These are phyloP conservation scores for Varanus komodoensis DNA, from an alignment of 2,113 vertebrate species.

Conservation along the genomic window DNA sequence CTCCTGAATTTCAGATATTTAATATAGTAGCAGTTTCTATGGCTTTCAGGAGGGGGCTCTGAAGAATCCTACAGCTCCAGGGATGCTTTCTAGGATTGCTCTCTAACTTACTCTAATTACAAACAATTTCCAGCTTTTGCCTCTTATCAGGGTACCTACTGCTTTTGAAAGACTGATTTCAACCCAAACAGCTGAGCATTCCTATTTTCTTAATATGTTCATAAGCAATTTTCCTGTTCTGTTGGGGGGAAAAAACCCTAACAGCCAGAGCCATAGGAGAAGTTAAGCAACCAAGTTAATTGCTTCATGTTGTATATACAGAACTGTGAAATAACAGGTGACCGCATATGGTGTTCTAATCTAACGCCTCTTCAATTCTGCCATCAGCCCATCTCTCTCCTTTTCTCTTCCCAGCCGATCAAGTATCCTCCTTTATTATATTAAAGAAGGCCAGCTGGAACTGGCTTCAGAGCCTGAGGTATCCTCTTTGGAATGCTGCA, in stretches of 20 bases:
- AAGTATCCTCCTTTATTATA: too few relatives aligned
- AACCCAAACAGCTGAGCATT: not conserved
- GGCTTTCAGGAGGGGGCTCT: too few relatives aligned
- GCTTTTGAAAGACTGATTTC: not conserved
- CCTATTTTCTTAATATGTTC: not conserved
- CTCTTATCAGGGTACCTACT: not conserved
- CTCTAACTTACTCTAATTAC: not conserved
- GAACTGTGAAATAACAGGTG: not conserved
- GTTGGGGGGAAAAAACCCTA: not conserved
- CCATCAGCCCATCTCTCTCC: too few relatives aligned
- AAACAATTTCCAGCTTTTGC: not conserved
- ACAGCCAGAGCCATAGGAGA: not conserved
- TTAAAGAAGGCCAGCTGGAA: too few relatives aligned
- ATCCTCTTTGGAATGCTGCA: too few relatives aligned
- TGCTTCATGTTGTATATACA: not conserved
- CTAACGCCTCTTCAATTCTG: not conserved
- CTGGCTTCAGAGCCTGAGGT: too few relatives aligned
- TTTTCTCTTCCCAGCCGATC: too few relatives aligned
- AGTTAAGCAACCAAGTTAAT: not conserved
- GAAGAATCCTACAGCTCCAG: too few relatives aligned
- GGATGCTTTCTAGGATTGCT: too few relatives aligned
- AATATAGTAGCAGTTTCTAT: not conserved
- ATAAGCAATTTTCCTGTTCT: not conserved
- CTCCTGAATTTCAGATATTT: not conserved
- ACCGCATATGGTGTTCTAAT: not conserved